Percentiles rank a stretch among this genome's conserved stretches.
Conservation (phyloP, 2,113 vertebrate species). For the Solea solea region DNA sequence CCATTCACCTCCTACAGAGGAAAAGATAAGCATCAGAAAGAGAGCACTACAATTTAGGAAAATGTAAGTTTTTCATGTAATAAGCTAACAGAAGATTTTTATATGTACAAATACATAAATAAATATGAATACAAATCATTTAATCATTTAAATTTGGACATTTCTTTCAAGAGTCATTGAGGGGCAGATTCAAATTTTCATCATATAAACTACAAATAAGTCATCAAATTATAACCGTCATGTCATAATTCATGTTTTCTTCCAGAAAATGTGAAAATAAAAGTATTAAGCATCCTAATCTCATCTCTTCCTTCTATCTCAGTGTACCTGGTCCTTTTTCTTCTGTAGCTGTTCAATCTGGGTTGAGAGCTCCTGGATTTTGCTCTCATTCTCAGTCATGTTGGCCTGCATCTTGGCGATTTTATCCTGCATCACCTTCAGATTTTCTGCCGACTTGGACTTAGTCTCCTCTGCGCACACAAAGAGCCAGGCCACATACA, state of each 20-base stretch:
- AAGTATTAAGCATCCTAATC: not conserved
- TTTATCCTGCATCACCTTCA: slow-evolving; percentile 85
- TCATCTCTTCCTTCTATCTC: not conserved
- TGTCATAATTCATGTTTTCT: no score
- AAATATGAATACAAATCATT: no score
- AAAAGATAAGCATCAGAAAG: not conserved
- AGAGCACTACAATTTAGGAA: not conserved
- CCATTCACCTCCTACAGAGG: slow-evolving; percentile 83
- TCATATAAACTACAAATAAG: no score
- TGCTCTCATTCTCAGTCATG: slow-evolving; percentile 82
- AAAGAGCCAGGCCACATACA: slow-evolving; percentile 91
- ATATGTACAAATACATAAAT: no score
- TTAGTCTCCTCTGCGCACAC: slow-evolving; percentile 88
- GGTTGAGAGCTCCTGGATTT: slow-evolving; percentile 80
- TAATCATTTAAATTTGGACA: no score
- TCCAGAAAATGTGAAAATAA: no score
- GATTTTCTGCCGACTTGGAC: slow-evolving; percentile 76
- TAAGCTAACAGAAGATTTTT: no score
- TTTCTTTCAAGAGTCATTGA: no score
- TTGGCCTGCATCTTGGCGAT: slow-evolving; percentile 80
- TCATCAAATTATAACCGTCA: no score
- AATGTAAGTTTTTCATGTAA: not conserved
- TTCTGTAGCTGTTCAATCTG: slow-evolving; percentile 88
- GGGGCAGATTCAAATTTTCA: no score
- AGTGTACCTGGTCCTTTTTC: slow-evolving; percentile 85